A percentile compares a stretch with the other conserved stretches of the same genome.
Evolutionary conservation across 1,140 invertebrate genomes (phyloP).

Genomic region (Lepidurus couesii): DNA sequence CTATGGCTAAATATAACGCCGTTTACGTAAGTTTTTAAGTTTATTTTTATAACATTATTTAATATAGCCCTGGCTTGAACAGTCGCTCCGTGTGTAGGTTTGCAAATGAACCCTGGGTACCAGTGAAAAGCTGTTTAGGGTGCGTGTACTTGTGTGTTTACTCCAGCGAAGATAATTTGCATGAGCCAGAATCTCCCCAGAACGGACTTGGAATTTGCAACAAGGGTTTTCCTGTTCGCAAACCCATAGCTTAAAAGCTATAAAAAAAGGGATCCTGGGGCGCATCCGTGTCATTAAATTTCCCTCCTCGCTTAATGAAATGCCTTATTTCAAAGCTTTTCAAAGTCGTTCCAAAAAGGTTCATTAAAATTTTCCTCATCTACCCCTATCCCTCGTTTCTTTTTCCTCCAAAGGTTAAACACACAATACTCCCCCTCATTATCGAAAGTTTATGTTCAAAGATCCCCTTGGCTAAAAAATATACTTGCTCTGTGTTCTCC

Average conservation of each 20-base stretch:
- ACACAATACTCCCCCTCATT: background rate
- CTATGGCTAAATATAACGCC: too few species aligned
- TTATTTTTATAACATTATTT: too few species aligned
- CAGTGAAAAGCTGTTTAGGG: too few species aligned
- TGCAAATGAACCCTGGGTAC: too few species aligned
- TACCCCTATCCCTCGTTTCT: background rate
- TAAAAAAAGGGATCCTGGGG: background rate
- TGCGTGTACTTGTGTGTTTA: too few species aligned
- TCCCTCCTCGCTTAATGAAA: background rate
- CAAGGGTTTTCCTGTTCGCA: background rate
- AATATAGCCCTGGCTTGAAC: too few species aligned
- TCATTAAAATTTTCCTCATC: background rate
- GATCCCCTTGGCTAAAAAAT: background rate
- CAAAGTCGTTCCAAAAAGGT: background rate
- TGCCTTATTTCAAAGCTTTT: background rate
- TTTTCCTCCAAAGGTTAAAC: background rate
- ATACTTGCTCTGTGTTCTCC: background rate
- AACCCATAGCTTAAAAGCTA: background rate
- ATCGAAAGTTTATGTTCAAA: background rate
- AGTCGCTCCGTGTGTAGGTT: too few species aligned
- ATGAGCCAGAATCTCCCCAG: too few species aligned
- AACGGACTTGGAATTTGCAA: too few species aligned
- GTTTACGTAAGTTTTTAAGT: too few species aligned
- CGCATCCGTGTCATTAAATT: background rate
- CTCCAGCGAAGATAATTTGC: too few species aligned